Percentiles rank a stretch among this genome's conserved stretches.
Conservation (phyloP, 2,888 invertebrate species). For the Onthophagus sagittarius region DNA sequence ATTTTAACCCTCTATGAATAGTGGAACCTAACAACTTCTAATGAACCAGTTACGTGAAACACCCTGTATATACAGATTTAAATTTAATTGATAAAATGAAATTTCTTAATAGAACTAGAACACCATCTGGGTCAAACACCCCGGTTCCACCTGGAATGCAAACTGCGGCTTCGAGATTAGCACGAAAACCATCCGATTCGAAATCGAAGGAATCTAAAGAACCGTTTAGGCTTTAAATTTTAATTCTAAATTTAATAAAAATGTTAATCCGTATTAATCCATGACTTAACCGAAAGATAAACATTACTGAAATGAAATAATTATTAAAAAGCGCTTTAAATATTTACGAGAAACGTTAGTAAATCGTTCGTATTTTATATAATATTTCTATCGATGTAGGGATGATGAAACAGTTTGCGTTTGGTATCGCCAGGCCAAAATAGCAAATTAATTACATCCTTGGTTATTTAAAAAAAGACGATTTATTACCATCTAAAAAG, state of each 20-base stretch:
- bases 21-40: too few relatives aligned
- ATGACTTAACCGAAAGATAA: conserved; percentile 24
- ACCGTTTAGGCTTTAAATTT: conserved; percentile 67
- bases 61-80: too few relatives aligned
- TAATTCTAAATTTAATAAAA: conserved; percentile 4
- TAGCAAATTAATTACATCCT: conserved; percentile 8
- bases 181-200: conserved; percentile 65
- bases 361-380: conserved; percentile 45
- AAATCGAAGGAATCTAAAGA: conserved; percentile 54
- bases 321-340: conserved; percentile 30
- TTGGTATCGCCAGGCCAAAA: conserved; percentile 5
- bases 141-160: conserved; percentile 63
- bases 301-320: conserved; percentile 12
- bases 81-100: too few relatives aligned
- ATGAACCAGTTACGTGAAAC: too few relatives aligned
- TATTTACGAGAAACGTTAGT: conserved; percentile 26
- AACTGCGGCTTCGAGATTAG: conserved; percentile 60
- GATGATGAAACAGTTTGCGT: not conserved
- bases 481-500: not conserved
- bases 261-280: conserved; percentile 9
- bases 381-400: not conserved
- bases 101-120: conserved; percentile 59
- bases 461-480: conserved; percentile 12
- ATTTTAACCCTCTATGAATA: too few relatives aligned
- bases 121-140: conserved; percentile 73